These are phyloP conservation scores for Capreolus pygargus DNA, from an alignment of 2,113 vertebrate genomes.

Conservation along the genomic window DNA sequence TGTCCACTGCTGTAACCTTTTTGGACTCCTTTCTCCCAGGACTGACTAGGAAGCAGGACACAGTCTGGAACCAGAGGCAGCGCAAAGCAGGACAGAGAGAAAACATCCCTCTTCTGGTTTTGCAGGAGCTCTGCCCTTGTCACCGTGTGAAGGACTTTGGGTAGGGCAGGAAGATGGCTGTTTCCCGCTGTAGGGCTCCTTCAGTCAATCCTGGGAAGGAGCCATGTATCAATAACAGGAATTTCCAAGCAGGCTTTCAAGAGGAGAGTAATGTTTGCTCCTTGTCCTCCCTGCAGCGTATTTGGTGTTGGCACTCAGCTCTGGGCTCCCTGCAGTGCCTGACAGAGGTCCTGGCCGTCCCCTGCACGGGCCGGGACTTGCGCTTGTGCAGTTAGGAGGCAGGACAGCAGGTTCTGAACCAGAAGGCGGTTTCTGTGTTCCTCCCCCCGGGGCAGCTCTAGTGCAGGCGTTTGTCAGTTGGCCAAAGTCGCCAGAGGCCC, in stretches of 20 bases:
- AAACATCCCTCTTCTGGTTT: not conserved
- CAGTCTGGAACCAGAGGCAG: not conserved
- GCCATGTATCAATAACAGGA: not conserved
- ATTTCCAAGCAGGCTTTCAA: not conserved
- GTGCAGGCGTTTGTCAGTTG: not conserved
- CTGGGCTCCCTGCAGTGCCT: not conserved
- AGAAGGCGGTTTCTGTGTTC: not conserved
- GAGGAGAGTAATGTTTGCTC: not conserved
- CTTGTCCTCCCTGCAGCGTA: not conserved
- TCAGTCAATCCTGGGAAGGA: not conserved
- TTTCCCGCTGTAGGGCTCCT: not conserved
- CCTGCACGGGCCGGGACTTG: fast-evolving
- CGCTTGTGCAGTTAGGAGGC: not conserved
- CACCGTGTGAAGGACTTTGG: not conserved
- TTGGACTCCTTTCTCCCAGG: not conserved
- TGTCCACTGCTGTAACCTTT: not conserved
- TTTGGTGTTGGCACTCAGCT: not conserved
- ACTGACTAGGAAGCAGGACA: not conserved
- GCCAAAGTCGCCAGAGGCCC: not conserved
- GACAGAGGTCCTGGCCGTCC: not conserved
- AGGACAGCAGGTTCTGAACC: not conserved
- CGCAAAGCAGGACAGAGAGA: not conserved
- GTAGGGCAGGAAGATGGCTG: not conserved
- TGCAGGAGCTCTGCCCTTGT: not conserved
- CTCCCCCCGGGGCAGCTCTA: not conserved